Evolutionary conservation across 1,140 invertebrate genomes (phyloP).

Genomic region (Papilio machaon): DNA sequence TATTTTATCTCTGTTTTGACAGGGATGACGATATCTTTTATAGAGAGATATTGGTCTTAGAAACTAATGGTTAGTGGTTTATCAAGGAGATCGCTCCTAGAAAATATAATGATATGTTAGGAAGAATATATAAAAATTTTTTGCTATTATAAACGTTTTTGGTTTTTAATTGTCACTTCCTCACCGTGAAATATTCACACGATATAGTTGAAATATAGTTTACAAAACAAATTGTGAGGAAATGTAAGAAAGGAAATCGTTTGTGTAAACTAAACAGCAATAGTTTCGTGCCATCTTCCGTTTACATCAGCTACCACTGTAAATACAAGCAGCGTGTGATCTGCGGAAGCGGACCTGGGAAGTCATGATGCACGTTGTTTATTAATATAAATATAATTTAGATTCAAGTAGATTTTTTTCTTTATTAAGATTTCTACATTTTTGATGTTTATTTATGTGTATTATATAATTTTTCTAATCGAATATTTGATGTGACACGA

Average conservation of each 20-base stretch:
- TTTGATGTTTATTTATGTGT: too few relatives aligned
- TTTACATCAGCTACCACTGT: not conserved
- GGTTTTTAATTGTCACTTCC: not conserved
- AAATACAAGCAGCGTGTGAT: not conserved
- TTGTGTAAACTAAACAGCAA: not conserved
- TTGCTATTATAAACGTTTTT: too few relatives aligned
- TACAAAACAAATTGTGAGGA: conserved; percentile 20
- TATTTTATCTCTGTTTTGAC: too few relatives aligned
- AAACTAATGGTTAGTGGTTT: not conserved
- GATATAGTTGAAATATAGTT: conserved; percentile 12
- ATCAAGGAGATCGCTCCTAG: not conserved
- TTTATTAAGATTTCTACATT: too few relatives aligned
- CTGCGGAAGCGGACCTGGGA: not conserved
- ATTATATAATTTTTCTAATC: too few relatives aligned
- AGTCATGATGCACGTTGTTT: not conserved
- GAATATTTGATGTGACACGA: too few relatives aligned
- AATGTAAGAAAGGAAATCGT: conserved; percentile 4
- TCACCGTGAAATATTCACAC: not conserved
- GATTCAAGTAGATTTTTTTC: too few relatives aligned
- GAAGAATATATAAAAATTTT: too few relatives aligned
- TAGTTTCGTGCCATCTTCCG: not conserved
- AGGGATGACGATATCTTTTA: too few relatives aligned
- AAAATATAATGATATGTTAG: too few relatives aligned
- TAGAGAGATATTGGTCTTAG: too few relatives aligned
- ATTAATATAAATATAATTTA: too few relatives aligned